Evolutionary conservation across 2,797 vertebrate genomes (phyloP).

Genomic region (Hyperoplus lanceolatus): DNA sequence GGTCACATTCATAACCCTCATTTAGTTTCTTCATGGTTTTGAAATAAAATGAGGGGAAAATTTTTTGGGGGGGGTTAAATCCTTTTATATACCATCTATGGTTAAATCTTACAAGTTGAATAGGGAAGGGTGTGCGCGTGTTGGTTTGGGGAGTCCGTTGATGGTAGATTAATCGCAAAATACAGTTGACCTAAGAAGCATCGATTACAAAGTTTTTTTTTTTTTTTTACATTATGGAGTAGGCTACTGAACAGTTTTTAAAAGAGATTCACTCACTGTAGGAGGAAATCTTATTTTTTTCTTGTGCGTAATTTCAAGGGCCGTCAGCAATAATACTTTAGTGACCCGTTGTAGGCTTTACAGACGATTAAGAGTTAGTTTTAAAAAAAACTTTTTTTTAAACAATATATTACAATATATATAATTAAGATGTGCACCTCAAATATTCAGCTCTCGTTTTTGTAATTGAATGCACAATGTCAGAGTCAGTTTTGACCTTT

Average conservation of each 20-base stretch:
- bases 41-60: background rate
- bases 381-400: background rate
- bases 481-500: slow-evolving; percentile 39
- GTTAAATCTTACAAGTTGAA: background rate
- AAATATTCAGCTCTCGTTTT: background rate
- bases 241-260: background rate
- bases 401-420: background rate
- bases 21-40: background rate
- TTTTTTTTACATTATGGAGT: too few species aligned
- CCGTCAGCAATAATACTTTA: background rate
- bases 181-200: slow-evolving; percentile 20
- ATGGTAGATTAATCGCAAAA: slow-evolving; percentile 40
- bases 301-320: slow-evolving; percentile 29
- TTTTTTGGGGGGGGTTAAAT: background rate
- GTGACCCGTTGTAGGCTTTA: background rate
- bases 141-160: slow-evolving; percentile 16
- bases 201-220: too few species aligned
- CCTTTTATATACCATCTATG: too few species aligned
- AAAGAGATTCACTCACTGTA: background rate
- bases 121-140: slow-evolving; percentile 35
- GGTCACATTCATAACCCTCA: slow-evolving; percentile 35
- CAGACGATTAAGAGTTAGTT: background rate
- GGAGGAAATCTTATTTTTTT: background rate
- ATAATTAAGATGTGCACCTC: background rate
- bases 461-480: background rate